phyloP scores from a whole-genome alignment of 1,140 invertebrate species.

The Macrosteles quadrilineatus region DNA sequence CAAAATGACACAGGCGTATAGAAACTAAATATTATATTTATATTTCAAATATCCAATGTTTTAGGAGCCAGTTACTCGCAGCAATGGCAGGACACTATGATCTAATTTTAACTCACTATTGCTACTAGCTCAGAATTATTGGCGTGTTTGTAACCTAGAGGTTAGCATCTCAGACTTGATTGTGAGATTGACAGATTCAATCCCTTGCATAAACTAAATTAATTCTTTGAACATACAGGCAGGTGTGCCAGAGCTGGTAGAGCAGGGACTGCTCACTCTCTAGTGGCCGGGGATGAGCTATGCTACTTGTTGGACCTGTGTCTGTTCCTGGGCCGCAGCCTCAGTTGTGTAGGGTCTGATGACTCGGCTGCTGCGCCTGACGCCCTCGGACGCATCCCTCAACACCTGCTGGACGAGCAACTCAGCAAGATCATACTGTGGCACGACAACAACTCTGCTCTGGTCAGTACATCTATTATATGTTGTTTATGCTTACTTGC shows the following conservation, averaged over 20 bases:
- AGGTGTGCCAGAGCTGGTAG: constrained; percentile 95
- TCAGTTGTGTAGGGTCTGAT: constrained; percentile 60
- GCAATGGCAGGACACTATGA: too few relatives aligned
- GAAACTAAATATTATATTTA: too few relatives aligned
- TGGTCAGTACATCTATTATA: constrained; percentile 66
- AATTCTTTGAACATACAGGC: too few relatives aligned
- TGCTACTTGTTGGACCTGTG: constrained; percentile 92
- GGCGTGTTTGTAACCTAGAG: too few relatives aligned
- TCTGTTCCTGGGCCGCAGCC: constrained; percentile 83
- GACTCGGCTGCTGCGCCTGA: constrained; percentile 48
- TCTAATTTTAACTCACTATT: too few relatives aligned
- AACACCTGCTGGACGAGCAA: constrained; percentile 79
- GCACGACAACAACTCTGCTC: constrained; percentile 70
- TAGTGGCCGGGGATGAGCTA: constrained; percentile 87
- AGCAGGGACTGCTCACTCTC: constrained; percentile 84
- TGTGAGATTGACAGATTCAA: too few relatives aligned
- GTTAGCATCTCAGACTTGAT: not conserved
- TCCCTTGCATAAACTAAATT: too few relatives aligned
- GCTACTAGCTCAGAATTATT: too few relatives aligned
- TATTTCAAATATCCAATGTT: too few relatives aligned
- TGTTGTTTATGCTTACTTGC: constrained; percentile 12
- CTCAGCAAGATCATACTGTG: constrained; percentile 74
- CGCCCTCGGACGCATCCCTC: constrained; percentile 77
- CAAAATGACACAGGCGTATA: too few relatives aligned
- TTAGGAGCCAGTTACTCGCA: too few relatives aligned